These are phyloP conservation scores for Scleropages formosus DNA, from an alignment of 2,797 vertebrate genomes.

Conservation along the genomic window DNA sequence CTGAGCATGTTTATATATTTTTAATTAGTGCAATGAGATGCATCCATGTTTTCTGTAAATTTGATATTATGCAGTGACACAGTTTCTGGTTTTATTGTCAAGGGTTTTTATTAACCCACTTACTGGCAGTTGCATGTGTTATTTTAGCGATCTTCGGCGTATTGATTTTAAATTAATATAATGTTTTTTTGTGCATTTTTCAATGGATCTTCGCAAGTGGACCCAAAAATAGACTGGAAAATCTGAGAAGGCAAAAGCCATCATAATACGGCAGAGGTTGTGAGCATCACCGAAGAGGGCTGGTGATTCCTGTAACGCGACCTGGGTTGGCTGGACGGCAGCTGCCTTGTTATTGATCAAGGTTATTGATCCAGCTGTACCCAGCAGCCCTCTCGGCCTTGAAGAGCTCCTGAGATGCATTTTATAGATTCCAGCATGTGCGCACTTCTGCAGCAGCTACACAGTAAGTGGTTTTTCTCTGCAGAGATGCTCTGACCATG, in stretches of 20 bases:
- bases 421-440: neutral
- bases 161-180: slow-evolving; percentile 1
- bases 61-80: neutral
- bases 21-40: neutral
- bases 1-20: neutral
- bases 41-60: neutral
- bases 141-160: neutral
- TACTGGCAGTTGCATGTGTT: neutral
- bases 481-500: too few species aligned
- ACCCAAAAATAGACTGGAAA: neutral
- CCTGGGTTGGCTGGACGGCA: neutral
- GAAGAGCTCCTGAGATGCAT: neutral
- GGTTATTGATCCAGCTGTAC: slow-evolving; percentile 5
- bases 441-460: too few species aligned
- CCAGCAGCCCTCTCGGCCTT: slow-evolving; percentile 2
- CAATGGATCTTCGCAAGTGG: neutral
- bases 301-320: slow-evolving; percentile 8
- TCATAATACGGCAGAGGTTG: too few species aligned
- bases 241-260: neutral
- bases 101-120: neutral
- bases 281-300: neutral
- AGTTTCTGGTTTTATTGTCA: neutral
- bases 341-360: neutral
- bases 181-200: neutral
- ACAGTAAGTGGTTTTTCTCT: neutral